phyloP scores from a whole-genome alignment of 2,113 vertebrate genomes.

The Seriola aureovittata region DNA sequence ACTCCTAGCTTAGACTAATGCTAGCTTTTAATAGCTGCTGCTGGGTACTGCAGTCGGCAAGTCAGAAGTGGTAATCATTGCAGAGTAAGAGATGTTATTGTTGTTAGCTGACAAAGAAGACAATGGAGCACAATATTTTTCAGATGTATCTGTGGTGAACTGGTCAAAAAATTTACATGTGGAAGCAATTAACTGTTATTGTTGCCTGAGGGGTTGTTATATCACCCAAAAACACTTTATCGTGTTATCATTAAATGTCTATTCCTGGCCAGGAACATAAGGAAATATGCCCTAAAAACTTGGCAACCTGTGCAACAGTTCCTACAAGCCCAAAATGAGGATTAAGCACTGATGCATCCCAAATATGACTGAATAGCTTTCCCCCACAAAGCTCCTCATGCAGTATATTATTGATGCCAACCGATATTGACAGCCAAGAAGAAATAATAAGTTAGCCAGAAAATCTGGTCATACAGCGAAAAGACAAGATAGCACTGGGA shows the following conservation, averaged over 20 bases:
- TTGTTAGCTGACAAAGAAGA: no score
- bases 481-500: constrained; percentile 19
- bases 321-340: constrained; percentile 38
- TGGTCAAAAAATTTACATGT: no score
- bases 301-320: constrained; percentile 25
- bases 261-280: no score
- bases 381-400: constrained; percentile 35
- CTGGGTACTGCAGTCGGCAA: no score
- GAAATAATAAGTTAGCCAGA: constrained; percentile 16
- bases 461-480: constrained; percentile 1
- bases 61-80: no score
- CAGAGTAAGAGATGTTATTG: no score
- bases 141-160: no score
- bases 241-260: neutral
- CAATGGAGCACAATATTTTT: no score
- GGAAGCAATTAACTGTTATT: no score
- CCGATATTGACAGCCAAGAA: constrained; percentile 39
- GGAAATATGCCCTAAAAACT: neutral
- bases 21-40: no score
- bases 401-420: constrained; percentile 46
- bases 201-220: neutral
- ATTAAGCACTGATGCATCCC: constrained; percentile 33
- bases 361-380: constrained; percentile 37
- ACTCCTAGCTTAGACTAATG: no score
- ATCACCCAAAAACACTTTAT: neutral